These are phyloP conservation scores for Hyposoter dolosus DNA, from an alignment of 2,888 invertebrate genomes.

Conservation along the genomic window DNA sequence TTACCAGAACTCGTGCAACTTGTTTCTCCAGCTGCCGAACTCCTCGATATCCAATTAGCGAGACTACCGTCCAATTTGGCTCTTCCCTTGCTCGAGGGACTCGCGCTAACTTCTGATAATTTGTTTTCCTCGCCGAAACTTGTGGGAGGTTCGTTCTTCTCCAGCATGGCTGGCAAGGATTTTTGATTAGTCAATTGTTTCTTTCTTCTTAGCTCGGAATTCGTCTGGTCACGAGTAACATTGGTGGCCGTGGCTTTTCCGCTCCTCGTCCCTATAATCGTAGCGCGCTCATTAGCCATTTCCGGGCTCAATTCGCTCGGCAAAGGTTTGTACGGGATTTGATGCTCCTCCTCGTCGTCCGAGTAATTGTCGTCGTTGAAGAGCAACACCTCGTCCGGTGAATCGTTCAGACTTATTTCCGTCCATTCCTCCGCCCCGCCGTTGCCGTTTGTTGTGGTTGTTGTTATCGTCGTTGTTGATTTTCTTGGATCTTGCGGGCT, in stretches of 20 bases:
- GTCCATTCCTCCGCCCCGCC: constrained; percentile 88
- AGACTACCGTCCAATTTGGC: constrained; percentile 86
- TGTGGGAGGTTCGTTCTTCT: constrained; percentile 75
- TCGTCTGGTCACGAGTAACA: constrained; percentile 68
- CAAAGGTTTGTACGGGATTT: constrained; percentile 85
- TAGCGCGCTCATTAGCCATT: constrained; percentile 59
- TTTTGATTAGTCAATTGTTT: constrained; percentile 84
- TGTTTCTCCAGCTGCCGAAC: constrained; percentile 85
- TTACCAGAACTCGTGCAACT: constrained; percentile 83
- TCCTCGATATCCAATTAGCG: constrained; percentile 87
- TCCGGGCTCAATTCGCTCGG: constrained; percentile 82
- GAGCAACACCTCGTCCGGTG: constrained; percentile 88
- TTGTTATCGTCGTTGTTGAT: constrained; percentile 63
- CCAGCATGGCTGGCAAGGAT: constrained; percentile 85
- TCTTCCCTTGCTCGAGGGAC: constrained; percentile 81
- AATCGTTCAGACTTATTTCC: constrained; percentile 90
- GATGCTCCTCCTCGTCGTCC: constrained; percentile 84
- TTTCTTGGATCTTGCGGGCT: constrained; percentile 27
- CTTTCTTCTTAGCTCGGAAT: constrained; percentile 74
- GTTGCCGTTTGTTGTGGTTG: constrained; percentile 49
- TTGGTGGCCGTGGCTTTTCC: constrained; percentile 45
- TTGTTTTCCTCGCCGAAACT: constrained; percentile 77
- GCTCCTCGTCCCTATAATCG: constrained; percentile 40
- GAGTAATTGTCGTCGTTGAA: constrained; percentile 87
- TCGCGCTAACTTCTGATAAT: constrained; percentile 81